These are phyloP conservation scores for Steatocranus sp. DNA, from an alignment of 2,797 vertebrate species.

Conservation along the genomic window DNA sequence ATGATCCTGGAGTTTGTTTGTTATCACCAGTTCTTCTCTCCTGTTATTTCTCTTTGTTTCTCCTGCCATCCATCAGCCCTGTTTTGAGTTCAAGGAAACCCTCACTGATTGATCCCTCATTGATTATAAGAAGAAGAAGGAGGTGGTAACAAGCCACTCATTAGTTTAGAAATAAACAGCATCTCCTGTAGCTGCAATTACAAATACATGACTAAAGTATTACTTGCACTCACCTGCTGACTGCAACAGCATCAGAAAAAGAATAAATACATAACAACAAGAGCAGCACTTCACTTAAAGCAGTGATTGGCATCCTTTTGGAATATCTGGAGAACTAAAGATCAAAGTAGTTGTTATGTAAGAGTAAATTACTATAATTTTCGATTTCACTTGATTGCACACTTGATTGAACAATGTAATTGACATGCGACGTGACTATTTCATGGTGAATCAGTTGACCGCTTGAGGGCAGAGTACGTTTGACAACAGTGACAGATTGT, in stretches of 20 bases:
- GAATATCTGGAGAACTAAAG: neutral
- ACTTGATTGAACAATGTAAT: neutral
- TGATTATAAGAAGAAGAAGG: neutral
- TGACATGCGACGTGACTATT: neutral
- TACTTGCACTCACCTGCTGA: constrained; percentile 1
- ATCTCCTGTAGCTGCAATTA: constrained; percentile 31
- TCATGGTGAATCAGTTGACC: neutral
- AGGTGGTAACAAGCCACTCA: neutral
- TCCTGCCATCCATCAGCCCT: neutral
- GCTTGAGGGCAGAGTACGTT: neutral
- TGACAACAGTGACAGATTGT: neutral
- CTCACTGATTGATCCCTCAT: constrained; percentile 23
- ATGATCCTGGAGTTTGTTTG: neutral
- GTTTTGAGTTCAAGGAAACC: constrained; percentile 6
- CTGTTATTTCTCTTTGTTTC: neutral
- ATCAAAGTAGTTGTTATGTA: neutral
- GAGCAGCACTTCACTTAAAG: neutral
- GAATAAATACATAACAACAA: neutral
- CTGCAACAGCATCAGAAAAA: constrained; percentile 7
- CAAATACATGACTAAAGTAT: constrained; percentile 16
- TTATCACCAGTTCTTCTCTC: neutral
- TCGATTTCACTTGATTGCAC: neutral
- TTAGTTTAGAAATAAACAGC: constrained; percentile 21
- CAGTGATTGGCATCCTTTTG: neutral
- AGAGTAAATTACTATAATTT: neutral